These are phyloP conservation scores for Pammene aurita DNA, from an alignment of 2,888 invertebrate species.

Conservation along the genomic window DNA sequence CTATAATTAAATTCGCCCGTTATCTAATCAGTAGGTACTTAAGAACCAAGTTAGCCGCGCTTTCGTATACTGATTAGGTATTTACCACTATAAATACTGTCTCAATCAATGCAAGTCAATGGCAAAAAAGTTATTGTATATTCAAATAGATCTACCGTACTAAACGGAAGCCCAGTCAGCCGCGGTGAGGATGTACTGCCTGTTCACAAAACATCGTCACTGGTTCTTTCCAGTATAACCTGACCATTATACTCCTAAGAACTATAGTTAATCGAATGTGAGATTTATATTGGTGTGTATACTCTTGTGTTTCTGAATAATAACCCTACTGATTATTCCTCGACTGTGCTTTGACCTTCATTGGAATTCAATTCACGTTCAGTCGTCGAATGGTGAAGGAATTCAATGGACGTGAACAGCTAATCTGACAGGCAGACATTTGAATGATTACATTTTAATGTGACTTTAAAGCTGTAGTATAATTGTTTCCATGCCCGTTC, in stretches of 20 bases:
- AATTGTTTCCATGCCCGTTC: background rate
- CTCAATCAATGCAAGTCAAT: conserved; percentile 8
- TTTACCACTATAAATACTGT: background rate
- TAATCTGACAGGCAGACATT: conserved; percentile 39
- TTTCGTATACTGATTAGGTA: background rate
- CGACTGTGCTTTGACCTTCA: conserved; percentile 46
- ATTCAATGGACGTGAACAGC: conserved; percentile 47
- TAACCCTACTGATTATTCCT: conserved; percentile 29
- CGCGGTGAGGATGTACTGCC: conserved; percentile 37
- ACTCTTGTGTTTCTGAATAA: background rate
- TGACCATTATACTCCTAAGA: background rate
- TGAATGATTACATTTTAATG: conserved; percentile 30
- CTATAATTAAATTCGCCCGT: too few species aligned
- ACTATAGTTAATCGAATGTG: background rate
- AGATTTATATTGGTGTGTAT: background rate
- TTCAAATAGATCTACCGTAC: conserved; percentile 30
- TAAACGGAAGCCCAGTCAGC: conserved; percentile 34
- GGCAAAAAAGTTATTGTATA: conserved; percentile 21
- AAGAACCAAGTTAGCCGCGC: background rate
- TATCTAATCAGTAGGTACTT: too few species aligned
- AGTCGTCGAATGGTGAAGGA: conserved; percentile 48
- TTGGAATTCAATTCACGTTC: conserved; percentile 46
- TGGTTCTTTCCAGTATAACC: background rate
- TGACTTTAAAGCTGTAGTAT: conserved; percentile 6
- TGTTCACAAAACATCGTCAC: conserved; percentile 1